These are phyloP conservation scores for Acanthosepion esculentum DNA, from an alignment of 2,888 invertebrate species.

Conservation along the genomic window DNA sequence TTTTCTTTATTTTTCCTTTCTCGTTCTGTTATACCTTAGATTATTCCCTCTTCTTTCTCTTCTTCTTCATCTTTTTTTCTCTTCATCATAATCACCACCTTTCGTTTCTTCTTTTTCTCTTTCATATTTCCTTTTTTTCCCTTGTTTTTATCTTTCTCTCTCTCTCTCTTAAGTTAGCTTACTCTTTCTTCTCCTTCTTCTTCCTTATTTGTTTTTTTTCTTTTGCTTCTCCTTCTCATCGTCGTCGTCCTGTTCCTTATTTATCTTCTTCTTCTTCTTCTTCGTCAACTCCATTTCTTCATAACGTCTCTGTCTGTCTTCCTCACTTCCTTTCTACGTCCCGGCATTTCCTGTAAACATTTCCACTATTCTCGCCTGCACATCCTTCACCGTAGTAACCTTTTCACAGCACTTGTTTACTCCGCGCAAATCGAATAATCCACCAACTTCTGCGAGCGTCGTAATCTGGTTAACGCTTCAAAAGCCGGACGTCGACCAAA, in stretches of 20 bases:
- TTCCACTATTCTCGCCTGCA: background rate
- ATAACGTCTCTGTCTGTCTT: background rate
- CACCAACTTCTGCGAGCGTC: background rate
- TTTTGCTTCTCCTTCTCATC: background rate
- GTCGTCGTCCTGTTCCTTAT: background rate
- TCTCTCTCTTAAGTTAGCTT: background rate
- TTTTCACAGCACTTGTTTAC: constrained; percentile 14
- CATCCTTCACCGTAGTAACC: background rate
- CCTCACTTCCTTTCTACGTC: background rate
- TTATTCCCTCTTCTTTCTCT: too few species aligned
- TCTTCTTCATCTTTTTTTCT: too few species aligned
- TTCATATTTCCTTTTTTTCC: too few species aligned
- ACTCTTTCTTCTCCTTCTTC: too few species aligned
- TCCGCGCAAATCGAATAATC: background rate
- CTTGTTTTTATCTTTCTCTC: background rate
- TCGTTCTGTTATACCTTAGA: too few species aligned
- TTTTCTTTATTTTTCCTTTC: too few species aligned
- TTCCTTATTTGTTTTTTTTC: background rate
- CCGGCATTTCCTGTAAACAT: background rate
- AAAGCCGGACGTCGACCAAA: background rate
- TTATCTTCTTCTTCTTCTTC: background rate
- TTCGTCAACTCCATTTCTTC: background rate
- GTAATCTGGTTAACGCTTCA: background rate
- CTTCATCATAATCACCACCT: too few species aligned
- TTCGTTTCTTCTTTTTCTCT: too few species aligned